Evolutionary conservation across 2,113 vertebrate genomes (phyloP).

Genomic region (Neolamprologus devosi): DNA sequence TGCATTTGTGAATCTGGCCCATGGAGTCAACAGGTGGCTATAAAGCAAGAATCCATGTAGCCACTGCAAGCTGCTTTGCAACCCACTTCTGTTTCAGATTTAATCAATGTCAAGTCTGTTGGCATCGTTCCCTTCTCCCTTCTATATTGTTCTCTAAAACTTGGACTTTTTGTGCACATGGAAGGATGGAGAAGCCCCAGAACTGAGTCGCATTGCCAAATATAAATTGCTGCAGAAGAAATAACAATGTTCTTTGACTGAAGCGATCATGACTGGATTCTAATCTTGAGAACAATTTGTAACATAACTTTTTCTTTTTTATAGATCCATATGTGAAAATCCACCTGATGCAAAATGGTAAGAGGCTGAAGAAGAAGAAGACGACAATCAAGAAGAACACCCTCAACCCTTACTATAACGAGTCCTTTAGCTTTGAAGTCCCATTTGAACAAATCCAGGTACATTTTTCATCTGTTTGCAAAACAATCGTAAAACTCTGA

Average conservation of each 20-base stretch:
- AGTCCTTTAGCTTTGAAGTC: conserved; percentile 99
- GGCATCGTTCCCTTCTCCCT: neutral
- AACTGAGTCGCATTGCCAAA: neutral
- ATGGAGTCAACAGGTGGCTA: neutral
- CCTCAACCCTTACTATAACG: conserved; percentile 98
- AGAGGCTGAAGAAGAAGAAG: conserved; percentile 99
- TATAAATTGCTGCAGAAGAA: neutral
- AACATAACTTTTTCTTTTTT: neutral
- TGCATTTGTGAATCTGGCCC: neutral
- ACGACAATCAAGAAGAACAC: conserved; percentile 99
- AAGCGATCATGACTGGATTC: neutral
- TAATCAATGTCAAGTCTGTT: neutral
- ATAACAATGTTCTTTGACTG: neutral
- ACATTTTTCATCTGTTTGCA: neutral
- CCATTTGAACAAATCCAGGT: conserved; percentile 99
- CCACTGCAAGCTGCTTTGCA: neutral
- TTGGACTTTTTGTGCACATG: neutral
- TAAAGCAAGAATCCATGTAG: neutral
- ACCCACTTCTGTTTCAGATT: neutral
- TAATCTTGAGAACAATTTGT: neutral
- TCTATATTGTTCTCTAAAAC: neutral
- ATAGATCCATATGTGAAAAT: conserved; percentile 98
- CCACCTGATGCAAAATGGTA: conserved; percentile 98
- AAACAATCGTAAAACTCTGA: neutral
- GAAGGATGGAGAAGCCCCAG: neutral